Percentiles rank a stretch among this genome's conserved stretches.
These are phyloP conservation scores for Hylomyscus alleni DNA, from an alignment of 2,797 vertebrate species.

Conservation along the genomic window DNA sequence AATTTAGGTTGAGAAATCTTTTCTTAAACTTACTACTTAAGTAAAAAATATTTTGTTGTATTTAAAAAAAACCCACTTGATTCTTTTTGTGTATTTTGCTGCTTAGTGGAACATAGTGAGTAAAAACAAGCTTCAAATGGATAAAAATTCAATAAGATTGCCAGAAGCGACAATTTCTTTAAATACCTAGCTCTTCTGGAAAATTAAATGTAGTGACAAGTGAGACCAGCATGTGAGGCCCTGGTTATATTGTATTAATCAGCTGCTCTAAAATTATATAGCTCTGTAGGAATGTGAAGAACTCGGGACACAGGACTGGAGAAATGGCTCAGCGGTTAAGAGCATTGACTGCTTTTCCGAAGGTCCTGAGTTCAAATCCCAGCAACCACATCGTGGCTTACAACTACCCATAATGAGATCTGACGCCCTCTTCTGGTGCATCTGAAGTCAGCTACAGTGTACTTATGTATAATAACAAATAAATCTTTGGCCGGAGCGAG, in stretches of 20 bases:
- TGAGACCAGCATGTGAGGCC: slow-evolving; percentile 17
- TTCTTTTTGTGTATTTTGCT: slow-evolving; percentile 7
- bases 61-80: not conserved
- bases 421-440: too few species aligned
- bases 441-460: too few species aligned
- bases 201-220: slow-evolving; percentile 44
- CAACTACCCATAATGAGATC: too few species aligned
- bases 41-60: slow-evolving; percentile 53
- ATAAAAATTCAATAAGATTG: slow-evolving; percentile 22
- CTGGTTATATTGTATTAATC: slow-evolving; percentile 59
- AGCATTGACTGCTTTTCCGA: too few species aligned
- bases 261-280: slow-evolving; percentile 15
- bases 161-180: slow-evolving; percentile 20
- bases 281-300: slow-evolving; percentile 49
- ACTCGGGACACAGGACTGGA: not conserved
- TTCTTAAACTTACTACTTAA: slow-evolving; percentile 31
- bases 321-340: too few species aligned
- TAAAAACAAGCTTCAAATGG: slow-evolving; percentile 59
- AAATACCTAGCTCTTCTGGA: slow-evolving; percentile 21
- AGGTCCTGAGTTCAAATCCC: too few species aligned
- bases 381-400: too few species aligned
- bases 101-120: slow-evolving; percentile 43
- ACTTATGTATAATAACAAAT: too few species aligned
- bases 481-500: too few species aligned
- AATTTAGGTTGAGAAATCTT: slow-evolving; percentile 22